Percentiles rank a stretch among this genome's conserved stretches.
Conservation (phyloP, 2,888 invertebrate genomes). For the Mimumesa dahlbomi region DNA sequence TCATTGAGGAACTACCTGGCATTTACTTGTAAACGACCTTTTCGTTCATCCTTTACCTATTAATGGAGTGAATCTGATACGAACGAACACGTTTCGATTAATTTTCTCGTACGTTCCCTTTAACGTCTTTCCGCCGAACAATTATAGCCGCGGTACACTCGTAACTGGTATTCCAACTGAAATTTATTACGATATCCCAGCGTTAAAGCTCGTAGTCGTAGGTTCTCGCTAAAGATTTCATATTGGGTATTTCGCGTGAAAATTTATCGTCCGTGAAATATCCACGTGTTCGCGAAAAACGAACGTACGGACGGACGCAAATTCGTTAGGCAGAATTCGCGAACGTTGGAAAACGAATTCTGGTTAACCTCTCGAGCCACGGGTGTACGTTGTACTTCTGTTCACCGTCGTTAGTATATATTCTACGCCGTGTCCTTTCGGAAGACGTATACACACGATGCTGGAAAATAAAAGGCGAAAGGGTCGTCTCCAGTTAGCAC, state of each 20-base stretch:
- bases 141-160: constrained; percentile 7
- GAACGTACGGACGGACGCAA: too few species aligned
- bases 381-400: background rate
- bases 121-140: constrained; percentile 23
- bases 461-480: constrained; percentile 33
- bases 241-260: too few species aligned
- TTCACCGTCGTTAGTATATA: background rate
- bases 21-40: constrained; percentile 60
- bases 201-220: too few species aligned
- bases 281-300: too few species aligned
- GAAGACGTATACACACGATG: constrained; percentile 7
- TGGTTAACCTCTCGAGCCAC: too few species aligned
- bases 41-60: constrained; percentile 47
- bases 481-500: constrained; percentile 35
- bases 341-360: too few species aligned
- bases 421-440: constrained; percentile 15
- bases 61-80: constrained; percentile 44
- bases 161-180: background rate
- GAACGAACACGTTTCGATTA: constrained; percentile 38
- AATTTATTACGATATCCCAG: too few species aligned
- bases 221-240: too few species aligned
- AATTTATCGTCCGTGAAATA: too few species aligned
- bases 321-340: too few species aligned
- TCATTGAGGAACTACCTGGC: constrained; percentile 56
- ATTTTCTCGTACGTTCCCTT: constrained; percentile 23